Conservation (phyloP, 2,888 invertebrate genomes). For the Eristalis intricaria region DNA sequence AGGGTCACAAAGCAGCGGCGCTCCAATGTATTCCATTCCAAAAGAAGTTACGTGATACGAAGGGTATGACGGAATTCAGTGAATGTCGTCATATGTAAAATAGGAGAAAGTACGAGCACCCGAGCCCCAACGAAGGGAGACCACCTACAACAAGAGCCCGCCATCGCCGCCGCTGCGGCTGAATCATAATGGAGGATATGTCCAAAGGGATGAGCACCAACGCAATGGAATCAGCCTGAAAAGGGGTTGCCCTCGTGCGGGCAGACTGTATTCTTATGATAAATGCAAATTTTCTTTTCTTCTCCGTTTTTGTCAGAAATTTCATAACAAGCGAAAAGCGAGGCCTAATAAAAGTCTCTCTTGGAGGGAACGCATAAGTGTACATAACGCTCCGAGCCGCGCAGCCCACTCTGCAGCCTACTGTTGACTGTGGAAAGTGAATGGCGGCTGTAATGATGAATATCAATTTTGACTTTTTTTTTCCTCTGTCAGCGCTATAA, state of each 20-base stretch:
- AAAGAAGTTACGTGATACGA: neutral
- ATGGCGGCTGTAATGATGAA: slow-evolving; percentile 51
- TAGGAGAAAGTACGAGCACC: slow-evolving; percentile 11
- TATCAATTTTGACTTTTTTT: slow-evolving; percentile 54
- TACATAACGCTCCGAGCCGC: neutral
- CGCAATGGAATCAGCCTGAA: neutral
- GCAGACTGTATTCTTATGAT: slow-evolving; percentile 7
- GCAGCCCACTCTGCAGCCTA: neutral
- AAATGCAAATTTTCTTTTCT: slow-evolving; percentile 57
- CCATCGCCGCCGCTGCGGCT: neutral
- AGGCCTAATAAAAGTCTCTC: slow-evolving; percentile 45
- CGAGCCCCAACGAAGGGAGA: neutral
- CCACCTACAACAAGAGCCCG: neutral
- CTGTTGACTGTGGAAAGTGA: slow-evolving; percentile 8
- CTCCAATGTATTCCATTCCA: slow-evolving; percentile 19
- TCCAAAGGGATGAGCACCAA: slow-evolving; percentile 42
- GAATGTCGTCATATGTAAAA: slow-evolving; percentile 49
- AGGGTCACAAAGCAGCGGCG: neutral
- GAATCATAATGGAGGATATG: slow-evolving; percentile 35
- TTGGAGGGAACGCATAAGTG: slow-evolving; percentile 10
- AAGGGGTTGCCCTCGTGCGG: slow-evolving; percentile 1
- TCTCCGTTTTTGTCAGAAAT: slow-evolving; percentile 16
- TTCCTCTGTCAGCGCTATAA: slow-evolving; percentile 20
- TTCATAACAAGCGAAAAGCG: slow-evolving; percentile 43
- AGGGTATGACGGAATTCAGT: slow-evolving; percentile 49